Base-by-base conservation (phyloP, 92 coral and sea anemone species). In the Heliopora coerulea region DNA sequence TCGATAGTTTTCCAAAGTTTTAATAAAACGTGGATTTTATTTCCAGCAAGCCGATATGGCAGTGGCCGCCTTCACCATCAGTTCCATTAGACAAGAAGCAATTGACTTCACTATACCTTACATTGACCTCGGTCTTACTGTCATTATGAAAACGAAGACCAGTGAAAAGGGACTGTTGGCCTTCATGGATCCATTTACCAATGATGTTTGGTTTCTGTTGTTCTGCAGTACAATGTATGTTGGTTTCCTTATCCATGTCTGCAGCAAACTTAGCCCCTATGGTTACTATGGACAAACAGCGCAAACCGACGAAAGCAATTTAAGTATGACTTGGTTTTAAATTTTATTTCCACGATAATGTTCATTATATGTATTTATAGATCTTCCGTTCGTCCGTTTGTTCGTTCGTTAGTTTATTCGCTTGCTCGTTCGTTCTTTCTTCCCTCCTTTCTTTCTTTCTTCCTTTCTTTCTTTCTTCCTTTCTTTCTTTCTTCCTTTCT, bases 261-360 rank as follows among this genome's bases (percentile, higher is more conserved):
- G 87, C 79, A 89, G 97, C 65, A 91, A 91, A 3, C 80, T 91
- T 32, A 91, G 97, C 52, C 97, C 97, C 0, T 89, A 75, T 31
- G 97, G 97, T 1, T 91, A 81, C 56, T 91, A 91, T 56, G 97
- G 97, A 1, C 84, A 91, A 49, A 86, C 89, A 35, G 90, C 86
- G 18, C 96, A 89, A 72, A 84, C 87, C 25, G 80, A 89, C 23
- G 70, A 63, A 63, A 63, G 37, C 4, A 2, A 34, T 13, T 40
- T 63, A 40, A 29, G 70, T 63, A 63, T 35, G 70, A 1, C 42
- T 37, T 37, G 42, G 42, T 37, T 37, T 37, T 11, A n/a, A 37
- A 4, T 37, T 4, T 37, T 37, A 37, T 37, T 37, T 37, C 42
- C 4, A 37, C n/a, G n/a, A n/a, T n/a, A n/a, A n/a, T n/a, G n/a